Evolutionary conservation across 2,797 vertebrate species (phyloP).

Genomic region (Cichlasoma orientale): DNA sequence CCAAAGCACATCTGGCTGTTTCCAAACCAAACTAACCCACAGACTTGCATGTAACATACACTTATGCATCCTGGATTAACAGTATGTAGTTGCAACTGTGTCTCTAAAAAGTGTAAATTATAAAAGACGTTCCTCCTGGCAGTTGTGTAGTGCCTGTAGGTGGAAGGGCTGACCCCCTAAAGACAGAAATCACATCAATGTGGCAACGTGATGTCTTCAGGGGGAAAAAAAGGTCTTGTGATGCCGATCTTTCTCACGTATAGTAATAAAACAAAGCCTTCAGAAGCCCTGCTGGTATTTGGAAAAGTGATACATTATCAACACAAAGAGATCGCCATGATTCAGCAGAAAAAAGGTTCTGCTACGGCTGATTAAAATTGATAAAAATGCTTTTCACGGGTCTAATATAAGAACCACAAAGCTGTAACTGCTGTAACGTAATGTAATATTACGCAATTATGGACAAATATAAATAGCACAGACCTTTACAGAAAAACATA

Average conservation of each 20-base stretch:
- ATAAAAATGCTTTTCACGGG: not conserved
- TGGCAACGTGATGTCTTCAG: not conserved
- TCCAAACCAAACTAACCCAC: conserved; percentile 23
- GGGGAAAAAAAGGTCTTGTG: no score
- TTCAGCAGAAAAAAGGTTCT: not conserved
- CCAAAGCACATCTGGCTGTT: not conserved
- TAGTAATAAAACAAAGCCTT: not conserved
- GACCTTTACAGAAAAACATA: conserved; percentile 21
- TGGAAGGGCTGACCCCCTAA: not conserved
- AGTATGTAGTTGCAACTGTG: not conserved
- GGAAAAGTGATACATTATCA: conserved; percentile 1
- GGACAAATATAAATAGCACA: conserved; percentile 22
- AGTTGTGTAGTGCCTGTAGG: not conserved
- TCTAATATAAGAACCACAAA: conserved; percentile 12
- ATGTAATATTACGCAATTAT: conserved; percentile 22
- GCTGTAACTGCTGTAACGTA: conserved; percentile 1
- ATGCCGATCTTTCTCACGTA: not conserved
- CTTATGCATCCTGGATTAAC: not conserved
- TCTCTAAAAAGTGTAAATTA: not conserved
- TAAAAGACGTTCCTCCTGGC: not conserved
- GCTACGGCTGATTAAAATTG: not conserved
- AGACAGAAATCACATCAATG: not conserved
- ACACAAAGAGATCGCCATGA: not conserved
- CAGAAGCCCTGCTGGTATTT: not conserved
- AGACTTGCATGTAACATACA: conserved; percentile 5